Evolutionary conservation across 1,140 invertebrate species (phyloP).

Genomic region (Lepidurus arcticus): DNA sequence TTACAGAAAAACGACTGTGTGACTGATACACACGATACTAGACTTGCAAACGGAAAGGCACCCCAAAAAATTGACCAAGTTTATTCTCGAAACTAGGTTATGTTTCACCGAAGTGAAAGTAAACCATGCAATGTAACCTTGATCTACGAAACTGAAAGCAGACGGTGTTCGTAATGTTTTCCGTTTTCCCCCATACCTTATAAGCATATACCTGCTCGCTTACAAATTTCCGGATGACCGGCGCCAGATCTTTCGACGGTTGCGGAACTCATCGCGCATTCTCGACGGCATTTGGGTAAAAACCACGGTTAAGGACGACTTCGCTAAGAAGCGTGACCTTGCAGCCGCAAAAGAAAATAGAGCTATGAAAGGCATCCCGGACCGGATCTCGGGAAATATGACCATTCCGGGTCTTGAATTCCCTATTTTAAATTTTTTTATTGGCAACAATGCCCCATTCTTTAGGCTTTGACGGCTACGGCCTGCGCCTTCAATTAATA

Average conservation of each 20-base stretch:
- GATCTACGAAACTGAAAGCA: conserved; percentile 8
- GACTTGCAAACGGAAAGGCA: not conserved
- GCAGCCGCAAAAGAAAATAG: not conserved
- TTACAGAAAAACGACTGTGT: not conserved
- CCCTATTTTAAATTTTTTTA: not conserved
- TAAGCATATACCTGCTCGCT: not conserved
- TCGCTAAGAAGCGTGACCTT: not conserved
- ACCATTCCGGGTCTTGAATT: conserved; percentile 5
- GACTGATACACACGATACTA: not conserved
- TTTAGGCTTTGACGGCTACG: not conserved
- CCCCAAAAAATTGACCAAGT: not conserved
- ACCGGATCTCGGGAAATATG: conserved; percentile 14
- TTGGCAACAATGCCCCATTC: not conserved
- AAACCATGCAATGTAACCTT: conserved; percentile 2
- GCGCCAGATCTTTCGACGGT: not conserved
- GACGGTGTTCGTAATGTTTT: not conserved
- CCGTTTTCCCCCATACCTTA: not conserved
- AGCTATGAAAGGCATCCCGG: not conserved
- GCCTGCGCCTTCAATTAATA: not conserved
- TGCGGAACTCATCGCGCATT: not conserved
- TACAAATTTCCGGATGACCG: not conserved
- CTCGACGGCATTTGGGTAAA: not conserved
- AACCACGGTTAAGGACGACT: conserved; percentile 3
- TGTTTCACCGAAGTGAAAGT: conserved; percentile 1
- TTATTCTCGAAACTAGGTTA: not conserved